Evolutionary conservation across 2,113 vertebrate species (phyloP).

Genomic region (Strigops habroptila): DNA sequence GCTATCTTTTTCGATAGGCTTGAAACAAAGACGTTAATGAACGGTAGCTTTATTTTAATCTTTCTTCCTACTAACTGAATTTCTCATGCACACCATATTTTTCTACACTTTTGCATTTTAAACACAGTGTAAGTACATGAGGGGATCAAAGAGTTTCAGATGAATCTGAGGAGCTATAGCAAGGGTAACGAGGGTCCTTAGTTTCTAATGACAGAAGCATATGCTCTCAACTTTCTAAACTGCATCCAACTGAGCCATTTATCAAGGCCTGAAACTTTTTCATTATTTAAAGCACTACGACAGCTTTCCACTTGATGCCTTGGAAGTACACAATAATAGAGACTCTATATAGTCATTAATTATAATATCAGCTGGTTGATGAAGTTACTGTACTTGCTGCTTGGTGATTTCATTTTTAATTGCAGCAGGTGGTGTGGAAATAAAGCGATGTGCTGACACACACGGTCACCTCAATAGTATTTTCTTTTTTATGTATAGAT

Average conservation of each 20-base stretch:
- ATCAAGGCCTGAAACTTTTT: conserved; percentile 64
- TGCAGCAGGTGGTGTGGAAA: conserved; percentile 43
- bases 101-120: conserved; percentile 48
- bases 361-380: conserved; percentile 55
- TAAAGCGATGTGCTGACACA: conserved; percentile 32
- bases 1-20: not conserved
- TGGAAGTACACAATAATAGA: conserved; percentile 60
- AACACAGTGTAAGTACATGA: conserved; percentile 57
- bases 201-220: conserved; percentile 58
- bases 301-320: conserved; percentile 59
- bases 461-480: not conserved
- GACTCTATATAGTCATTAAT: conserved; percentile 59
- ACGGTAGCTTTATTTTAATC: conserved; percentile 50
- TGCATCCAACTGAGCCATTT: conserved; percentile 63
- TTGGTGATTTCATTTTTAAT: conserved; percentile 38
- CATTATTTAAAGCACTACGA: conserved; percentile 66
- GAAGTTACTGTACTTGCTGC: conserved; percentile 46
- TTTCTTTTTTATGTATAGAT: conserved; percentile 40
- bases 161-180: conserved; percentile 64
- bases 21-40: conserved; percentile 38
- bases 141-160: conserved; percentile 54
- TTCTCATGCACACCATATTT: conserved; percentile 35
- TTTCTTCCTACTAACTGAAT: conserved; percentile 3
- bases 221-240: conserved; percentile 67
- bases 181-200: conserved; percentile 61